phyloP scores from a whole-genome alignment of 1,140 invertebrate species.

The Euwallacea fornicatus region DNA sequence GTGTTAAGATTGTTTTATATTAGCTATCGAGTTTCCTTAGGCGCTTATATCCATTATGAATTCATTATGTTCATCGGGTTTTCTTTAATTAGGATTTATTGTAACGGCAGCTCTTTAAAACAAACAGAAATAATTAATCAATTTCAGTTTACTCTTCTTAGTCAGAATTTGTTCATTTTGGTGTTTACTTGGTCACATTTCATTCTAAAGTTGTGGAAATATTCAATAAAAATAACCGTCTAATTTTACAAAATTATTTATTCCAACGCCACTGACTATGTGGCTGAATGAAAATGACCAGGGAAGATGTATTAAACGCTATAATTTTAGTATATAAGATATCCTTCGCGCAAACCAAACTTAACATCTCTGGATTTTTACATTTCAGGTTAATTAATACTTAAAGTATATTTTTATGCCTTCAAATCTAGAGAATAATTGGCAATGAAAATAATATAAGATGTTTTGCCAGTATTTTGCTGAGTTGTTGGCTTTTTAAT shows the following conservation, averaged over 20 bases:
- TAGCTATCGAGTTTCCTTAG: not conserved
- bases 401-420: too few species aligned
- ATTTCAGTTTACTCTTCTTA: not conserved
- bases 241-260: not conserved
- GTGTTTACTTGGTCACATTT: not conserved
- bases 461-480: too few species aligned
- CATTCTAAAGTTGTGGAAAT: not conserved
- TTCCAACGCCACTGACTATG: not conserved
- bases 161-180: not conserved
- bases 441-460: too few species aligned
- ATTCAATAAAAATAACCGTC: not conserved
- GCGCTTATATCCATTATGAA: constrained; percentile 5
- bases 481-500: too few species aligned
- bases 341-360: too few species aligned
- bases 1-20: not conserved
- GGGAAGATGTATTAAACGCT: too few species aligned
- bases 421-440: too few species aligned
- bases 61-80: constrained; percentile 4
- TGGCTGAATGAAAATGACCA: too few species aligned
- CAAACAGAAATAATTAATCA: too few species aligned
- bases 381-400: too few species aligned
- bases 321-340: too few species aligned
- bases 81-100: constrained; percentile 1
- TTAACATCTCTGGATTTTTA: too few species aligned
- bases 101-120: not conserved